phyloP scores from a whole-genome alignment of 2,888 invertebrate species.

The Tholera decimalis region DNA sequence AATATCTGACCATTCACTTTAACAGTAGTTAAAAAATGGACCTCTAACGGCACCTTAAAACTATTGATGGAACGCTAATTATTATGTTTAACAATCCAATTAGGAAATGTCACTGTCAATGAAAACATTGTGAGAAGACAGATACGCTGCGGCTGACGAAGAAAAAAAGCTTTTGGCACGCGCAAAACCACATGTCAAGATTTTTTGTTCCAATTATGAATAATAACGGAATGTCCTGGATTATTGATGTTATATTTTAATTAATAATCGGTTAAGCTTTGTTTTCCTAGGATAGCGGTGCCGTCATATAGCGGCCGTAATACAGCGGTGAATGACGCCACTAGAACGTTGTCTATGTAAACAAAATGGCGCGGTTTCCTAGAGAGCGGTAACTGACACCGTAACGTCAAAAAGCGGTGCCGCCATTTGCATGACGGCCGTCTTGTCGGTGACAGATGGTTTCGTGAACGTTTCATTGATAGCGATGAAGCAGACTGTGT shows the following conservation, averaged over 20 bases:
- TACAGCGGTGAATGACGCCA: slow-evolving; percentile 3
- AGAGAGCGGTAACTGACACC: too few species aligned
- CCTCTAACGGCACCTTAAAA: slow-evolving; percentile 65
- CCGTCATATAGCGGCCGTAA: too few species aligned
- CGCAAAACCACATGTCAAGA: slow-evolving; percentile 68
- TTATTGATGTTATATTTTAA: slow-evolving; percentile 35
- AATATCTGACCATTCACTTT: slow-evolving; percentile 17
- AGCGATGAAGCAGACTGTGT: too few species aligned
- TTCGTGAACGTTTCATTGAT: too few species aligned
- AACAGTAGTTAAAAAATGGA: slow-evolving; percentile 59
- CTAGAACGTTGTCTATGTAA: too few species aligned
- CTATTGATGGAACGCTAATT: slow-evolving; percentile 74
- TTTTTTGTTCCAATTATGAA: slow-evolving; percentile 60
- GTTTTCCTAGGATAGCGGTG: too few species aligned
- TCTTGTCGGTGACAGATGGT: too few species aligned
- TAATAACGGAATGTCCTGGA: slow-evolving; percentile 71
- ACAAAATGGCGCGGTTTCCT: too few species aligned
- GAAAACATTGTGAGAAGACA: slow-evolving; percentile 74
- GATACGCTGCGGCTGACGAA: slow-evolving; percentile 32
- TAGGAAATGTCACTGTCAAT: slow-evolving; percentile 81
- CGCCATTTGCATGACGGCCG: too few species aligned
- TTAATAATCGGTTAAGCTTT: slow-evolving; percentile 20
- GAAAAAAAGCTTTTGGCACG: slow-evolving; percentile 63
- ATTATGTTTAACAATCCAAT: slow-evolving; percentile 83
- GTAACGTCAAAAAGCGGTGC: too few species aligned